phyloP scores from a whole-genome alignment of 2,797 vertebrate genomes.

The Mormyrops attenuatus region DNA sequence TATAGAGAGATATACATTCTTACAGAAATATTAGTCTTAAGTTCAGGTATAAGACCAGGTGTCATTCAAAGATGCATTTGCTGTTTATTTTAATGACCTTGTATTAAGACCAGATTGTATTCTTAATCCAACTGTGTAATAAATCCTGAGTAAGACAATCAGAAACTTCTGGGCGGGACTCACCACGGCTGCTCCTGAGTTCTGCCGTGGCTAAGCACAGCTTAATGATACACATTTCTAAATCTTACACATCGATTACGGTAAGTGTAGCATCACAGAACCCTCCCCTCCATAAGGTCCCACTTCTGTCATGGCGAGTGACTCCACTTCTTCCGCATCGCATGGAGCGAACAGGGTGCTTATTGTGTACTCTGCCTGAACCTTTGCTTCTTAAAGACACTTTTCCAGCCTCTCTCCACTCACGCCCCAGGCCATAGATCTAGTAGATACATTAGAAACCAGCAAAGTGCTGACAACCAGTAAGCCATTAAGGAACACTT shows the following conservation, averaged over 20 bases:
- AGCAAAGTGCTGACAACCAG: conserved; percentile 16
- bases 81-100: background rate
- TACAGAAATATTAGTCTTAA: background rate
- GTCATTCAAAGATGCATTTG: too few relatives aligned
- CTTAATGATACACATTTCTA: background rate
- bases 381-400: background rate
- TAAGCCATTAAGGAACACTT: conserved; percentile 23
- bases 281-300: background rate
- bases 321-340: background rate
- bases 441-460: conserved; percentile 2
- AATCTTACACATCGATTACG: background rate
- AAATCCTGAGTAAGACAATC: background rate
- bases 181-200: background rate
- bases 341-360: background rate
- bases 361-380: background rate
- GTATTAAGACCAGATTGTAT: background rate
- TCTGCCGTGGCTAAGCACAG: background rate
- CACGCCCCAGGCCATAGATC: background rate
- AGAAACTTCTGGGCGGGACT: background rate
- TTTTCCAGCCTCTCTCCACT: background rate
- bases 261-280: background rate
- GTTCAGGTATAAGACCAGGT: too few relatives aligned
- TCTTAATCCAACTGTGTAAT: background rate
- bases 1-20: background rate
- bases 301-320: background rate